Conservation (phyloP, 2,113 vertebrate genomes). For the Dascyllus trimaculatus region DNA sequence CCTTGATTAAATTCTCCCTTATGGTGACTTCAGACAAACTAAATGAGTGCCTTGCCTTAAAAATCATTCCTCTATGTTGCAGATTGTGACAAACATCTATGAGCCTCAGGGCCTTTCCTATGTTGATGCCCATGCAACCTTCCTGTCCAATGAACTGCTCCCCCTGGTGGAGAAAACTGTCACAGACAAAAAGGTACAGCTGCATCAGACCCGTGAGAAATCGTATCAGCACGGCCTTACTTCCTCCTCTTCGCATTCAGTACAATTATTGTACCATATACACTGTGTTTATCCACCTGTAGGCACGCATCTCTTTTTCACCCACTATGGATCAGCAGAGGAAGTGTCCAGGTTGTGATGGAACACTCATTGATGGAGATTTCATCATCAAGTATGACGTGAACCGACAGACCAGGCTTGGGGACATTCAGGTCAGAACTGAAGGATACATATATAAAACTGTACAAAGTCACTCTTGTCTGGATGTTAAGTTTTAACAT, state of each 20-base stretch:
- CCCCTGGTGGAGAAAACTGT: constrained; percentile 90
- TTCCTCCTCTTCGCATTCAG: background rate
- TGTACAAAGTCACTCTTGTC: no score
- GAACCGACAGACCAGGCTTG: constrained; percentile 80
- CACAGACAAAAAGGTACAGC: constrained; percentile 88
- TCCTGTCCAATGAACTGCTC: constrained; percentile 89
- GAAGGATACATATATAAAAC: no score
- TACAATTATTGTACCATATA: background rate
- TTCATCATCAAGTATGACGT: constrained; percentile 93
- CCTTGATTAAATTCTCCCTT: background rate
- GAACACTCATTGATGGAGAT: constrained; percentile 89
- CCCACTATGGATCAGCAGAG: constrained; percentile 89
- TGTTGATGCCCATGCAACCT: constrained; percentile 87
- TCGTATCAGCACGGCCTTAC: no score
- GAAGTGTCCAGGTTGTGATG: constrained; percentile 86
- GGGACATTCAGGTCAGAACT: constrained; percentile 88
- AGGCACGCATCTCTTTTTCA: constrained; percentile 84
- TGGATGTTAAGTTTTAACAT: no score
- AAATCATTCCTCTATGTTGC: constrained; percentile 14
- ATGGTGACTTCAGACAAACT: background rate
- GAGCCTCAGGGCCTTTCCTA: constrained; percentile 92
- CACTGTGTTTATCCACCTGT: background rate
- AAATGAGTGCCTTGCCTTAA: background rate
- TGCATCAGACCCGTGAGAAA: background rate
- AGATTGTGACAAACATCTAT: constrained; percentile 92